phyloP scores from a whole-genome alignment of 2,888 invertebrate species.

The Panzeria rudis region DNA sequence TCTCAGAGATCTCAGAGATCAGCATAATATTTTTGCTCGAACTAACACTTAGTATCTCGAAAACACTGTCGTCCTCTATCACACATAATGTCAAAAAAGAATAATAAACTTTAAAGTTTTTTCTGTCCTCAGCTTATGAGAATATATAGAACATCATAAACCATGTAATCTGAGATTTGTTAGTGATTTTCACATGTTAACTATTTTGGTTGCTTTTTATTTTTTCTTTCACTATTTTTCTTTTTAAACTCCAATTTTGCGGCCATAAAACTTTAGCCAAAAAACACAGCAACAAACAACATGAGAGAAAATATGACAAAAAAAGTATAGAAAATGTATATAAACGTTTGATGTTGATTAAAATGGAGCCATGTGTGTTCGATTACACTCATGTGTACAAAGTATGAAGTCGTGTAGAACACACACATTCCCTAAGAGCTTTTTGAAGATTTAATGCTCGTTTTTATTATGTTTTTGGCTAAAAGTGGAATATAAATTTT shows the following conservation, averaged over 20 bases:
- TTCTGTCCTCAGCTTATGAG: constrained; percentile 35
- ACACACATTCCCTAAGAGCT: constrained; percentile 59
- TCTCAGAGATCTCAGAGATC: too few species aligned
- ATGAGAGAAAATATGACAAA: constrained; percentile 3
- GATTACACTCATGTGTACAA: constrained; percentile 56
- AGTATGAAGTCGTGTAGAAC: constrained; percentile 3
- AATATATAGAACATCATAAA: constrained; percentile 65
- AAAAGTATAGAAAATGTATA: constrained; percentile 25
- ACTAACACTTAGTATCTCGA: not conserved
- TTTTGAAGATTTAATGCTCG: constrained; percentile 69
- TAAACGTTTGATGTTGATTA: constrained; percentile 74
- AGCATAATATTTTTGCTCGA: too few species aligned
- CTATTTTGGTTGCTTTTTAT: constrained; percentile 34
- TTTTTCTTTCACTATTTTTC: constrained; percentile 25
- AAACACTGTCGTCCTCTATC: not conserved
- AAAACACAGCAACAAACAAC: constrained; percentile 27
- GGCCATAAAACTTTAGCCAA: constrained; percentile 68
- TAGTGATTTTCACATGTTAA: constrained; percentile 70
- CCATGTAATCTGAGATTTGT: constrained; percentile 72
- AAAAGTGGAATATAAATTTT: too few species aligned
- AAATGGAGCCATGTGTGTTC: constrained; percentile 75
- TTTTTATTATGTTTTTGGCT: constrained; percentile 60
- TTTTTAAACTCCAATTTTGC: constrained; percentile 70
- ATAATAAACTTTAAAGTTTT: not conserved
- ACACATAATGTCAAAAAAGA: not conserved